Base-by-base conservation (phyloP, 2,888 invertebrate genomes). In the Helleia helle region DNA sequence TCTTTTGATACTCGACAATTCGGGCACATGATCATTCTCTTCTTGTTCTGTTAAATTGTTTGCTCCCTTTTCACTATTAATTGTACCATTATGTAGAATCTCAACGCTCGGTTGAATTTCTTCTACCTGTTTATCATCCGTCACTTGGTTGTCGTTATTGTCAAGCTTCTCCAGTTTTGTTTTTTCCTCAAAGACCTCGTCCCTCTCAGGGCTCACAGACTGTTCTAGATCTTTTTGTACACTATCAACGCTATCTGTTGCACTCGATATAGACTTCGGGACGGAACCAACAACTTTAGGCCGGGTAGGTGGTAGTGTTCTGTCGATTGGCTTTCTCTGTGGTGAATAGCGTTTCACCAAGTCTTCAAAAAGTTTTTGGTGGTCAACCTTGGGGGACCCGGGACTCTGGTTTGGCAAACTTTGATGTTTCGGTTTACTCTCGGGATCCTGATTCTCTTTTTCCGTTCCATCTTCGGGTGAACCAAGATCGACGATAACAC, bases 311-410 rank as follows among this genome's bases (percentile, higher is more conserved):
- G 84, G 84, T 49, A 84, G 59, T 40, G 68, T 73, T 81, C 83
- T 81, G 56, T 83, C 72, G 8, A 84, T 51, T 7, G 80, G 80
- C 47, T 83, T 83, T 30, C 80, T 72, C 46, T 81, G 80, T 7
- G 84, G 84, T 9, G 84, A 83, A 51, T 84, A 84, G 42, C 81
- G 70, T 51, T 84, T 84, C 12, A 83, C 59, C 43, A 84, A 59
- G 46, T 84, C 74, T 36, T 84, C 83, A 46, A 80, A 84, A 29
- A 83, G 49, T 54, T 83, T 80, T 50, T 83, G 83, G 46, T 71
- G 77, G 42, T 83, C 81, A 7, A 75, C 47, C 58, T 74, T 77
- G 4, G 65, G 61, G 4, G 66, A 62, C 5, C 64, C 57, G 9
- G 64, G 56, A 25, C 66, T 62, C 28, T 65, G 60, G 25, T 54